A percentile compares a stretch with the other conserved stretches of the same genome.
Evolutionary conservation across 92 coral and sea anemone species (phyloP).

Genomic region (Montipora capitata): DNA sequence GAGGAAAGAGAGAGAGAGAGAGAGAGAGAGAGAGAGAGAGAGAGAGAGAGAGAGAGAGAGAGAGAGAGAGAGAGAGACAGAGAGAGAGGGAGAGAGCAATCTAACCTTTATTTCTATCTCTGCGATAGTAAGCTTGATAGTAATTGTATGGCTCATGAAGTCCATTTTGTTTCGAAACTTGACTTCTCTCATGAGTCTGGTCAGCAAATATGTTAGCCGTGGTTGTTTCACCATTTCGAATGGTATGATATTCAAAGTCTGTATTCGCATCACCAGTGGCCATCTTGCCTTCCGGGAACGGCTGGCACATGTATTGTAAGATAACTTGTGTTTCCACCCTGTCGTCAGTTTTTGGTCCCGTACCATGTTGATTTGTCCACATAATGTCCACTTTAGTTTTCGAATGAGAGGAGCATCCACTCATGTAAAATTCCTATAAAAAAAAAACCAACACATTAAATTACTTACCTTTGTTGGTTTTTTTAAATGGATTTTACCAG

Average conservation of each 20-base stretch:
- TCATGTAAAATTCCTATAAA: conserved; percentile 50
- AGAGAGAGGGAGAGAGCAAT: no score
- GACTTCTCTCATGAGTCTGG: not conserved
- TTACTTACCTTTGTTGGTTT: no score
- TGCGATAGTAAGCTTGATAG: conserved; percentile 26
- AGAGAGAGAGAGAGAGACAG: no score
- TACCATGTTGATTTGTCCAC: conserved; percentile 76
- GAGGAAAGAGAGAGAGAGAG: no score
- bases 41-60: no score
- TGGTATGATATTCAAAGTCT: conserved; percentile 31
- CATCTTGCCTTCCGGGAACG: conserved; percentile 48
- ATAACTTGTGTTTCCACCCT: conserved; percentile 51
- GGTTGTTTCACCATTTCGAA: conserved; percentile 35
- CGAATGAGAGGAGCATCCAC: conserved; percentile 45
- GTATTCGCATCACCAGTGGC: conserved; percentile 7
- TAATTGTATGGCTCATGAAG: conserved; percentile 43
- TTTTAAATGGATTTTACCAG: no score
- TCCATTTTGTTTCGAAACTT: conserved; percentile 12
- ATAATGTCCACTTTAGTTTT: conserved; percentile 59
- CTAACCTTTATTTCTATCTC: conserved; percentile 52
- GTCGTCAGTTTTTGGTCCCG: conserved; percentile 50
- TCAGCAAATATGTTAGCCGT: not conserved
- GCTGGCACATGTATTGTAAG: conserved; percentile 69
- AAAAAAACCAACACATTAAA: no score
- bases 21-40: no score